Evolutionary conservation across 2,113 vertebrate species (phyloP).

Genomic region (Sinocyclocheilus anshuiensis): DNA sequence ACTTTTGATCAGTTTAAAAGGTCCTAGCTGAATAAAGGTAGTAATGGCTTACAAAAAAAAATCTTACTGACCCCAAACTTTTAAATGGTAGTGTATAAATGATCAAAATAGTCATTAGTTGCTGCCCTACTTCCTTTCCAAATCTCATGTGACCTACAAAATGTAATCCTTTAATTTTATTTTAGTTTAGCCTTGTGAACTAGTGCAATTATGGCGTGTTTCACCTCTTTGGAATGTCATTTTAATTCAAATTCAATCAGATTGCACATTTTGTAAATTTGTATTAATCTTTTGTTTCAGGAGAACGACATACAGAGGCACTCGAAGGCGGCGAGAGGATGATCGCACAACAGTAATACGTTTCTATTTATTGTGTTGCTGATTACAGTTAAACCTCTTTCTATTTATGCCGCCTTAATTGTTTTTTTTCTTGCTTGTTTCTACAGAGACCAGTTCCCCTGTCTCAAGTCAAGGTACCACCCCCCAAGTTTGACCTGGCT

Average conservation of each 20-base stretch:
- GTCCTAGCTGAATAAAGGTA: no score
- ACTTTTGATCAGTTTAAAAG: no score
- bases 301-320: conserved; percentile 87
- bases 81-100: no score
- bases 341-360: conserved; percentile 82
- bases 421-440: neutral
- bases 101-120: no score
- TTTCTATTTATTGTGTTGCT: neutral
- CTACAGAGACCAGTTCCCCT: conserved; percentile 78
- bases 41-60: no score
- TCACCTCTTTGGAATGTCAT: neutral
- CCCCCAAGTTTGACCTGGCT: conserved; percentile 94
- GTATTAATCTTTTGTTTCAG: conserved; percentile 69
- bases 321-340: conserved; percentile 89
- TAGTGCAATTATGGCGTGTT: neutral
- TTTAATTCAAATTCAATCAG: neutral
- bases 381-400: neutral
- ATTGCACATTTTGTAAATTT: neutral
- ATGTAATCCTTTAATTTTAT: neutral
- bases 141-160: no score
- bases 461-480: conserved; percentile 84
- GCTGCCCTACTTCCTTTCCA: no score
- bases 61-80: no score
- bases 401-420: neutral
- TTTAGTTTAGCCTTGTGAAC: neutral